These are phyloP conservation scores for Corticium candelabrum DNA, from an alignment of 37 sponge, comb jelly and placozoan genomes.

Conservation along the genomic window DNA sequence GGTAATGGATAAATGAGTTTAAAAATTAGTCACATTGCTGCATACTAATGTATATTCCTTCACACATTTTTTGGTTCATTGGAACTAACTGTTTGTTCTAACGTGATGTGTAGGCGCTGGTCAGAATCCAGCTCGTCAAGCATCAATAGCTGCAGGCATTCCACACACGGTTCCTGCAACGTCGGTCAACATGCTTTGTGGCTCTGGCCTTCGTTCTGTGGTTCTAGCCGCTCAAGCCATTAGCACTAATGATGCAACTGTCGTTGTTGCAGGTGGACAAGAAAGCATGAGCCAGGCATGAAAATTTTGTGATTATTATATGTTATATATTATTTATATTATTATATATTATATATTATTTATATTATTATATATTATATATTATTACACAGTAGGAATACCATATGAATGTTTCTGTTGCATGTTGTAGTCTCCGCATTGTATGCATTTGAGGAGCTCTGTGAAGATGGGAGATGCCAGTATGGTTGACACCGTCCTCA, in stretches of 20 bases:
- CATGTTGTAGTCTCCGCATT: conserved; percentile 54
- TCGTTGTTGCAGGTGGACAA: conserved; percentile 89
- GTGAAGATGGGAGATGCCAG: conserved; percentile 60
- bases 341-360: too few relatives aligned
- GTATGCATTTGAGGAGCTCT: conserved; percentile 51
- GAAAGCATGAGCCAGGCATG: conserved; percentile 88
- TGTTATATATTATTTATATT: not conserved
- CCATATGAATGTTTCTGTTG: not conserved
- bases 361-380: too few relatives aligned
- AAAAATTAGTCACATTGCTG: too few relatives aligned
- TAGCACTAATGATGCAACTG: conserved; percentile 33
- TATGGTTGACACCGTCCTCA: conserved; percentile 63
- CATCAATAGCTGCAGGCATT: conserved; percentile 68
- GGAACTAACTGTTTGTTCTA: too few relatives aligned
- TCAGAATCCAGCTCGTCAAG: conserved; percentile 85
- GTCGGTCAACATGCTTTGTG: conserved; percentile 89
- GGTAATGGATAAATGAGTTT: too few relatives aligned
- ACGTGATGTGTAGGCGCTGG: conserved; percentile 36
- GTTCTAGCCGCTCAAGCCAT: conserved; percentile 71
- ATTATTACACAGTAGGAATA: not conserved
- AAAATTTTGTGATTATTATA: not conserved
- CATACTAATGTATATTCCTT: too few relatives aligned
- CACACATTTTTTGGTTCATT: too few relatives aligned
- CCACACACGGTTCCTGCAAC: conserved; percentile 70
- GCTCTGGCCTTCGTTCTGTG: conserved; percentile 79